Base-by-base conservation (phyloP, 2,113 vertebrate species). In the Stegostoma tigrinum region DNA sequence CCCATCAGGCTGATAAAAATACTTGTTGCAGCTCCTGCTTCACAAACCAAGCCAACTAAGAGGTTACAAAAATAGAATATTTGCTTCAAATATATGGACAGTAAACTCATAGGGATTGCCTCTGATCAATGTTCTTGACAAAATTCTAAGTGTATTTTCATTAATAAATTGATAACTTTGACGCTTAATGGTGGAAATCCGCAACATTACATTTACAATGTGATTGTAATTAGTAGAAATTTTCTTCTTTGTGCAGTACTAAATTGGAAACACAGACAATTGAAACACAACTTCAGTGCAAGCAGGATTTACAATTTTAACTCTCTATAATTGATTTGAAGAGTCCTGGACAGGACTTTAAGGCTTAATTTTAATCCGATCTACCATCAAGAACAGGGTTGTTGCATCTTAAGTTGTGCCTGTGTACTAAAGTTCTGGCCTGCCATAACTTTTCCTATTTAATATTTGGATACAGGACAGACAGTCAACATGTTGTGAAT, bases 1-100 rank as follows among this genome's bases (percentile, higher is more conserved):
- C 86, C 86, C 86, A 55, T 89, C 48, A 89, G 86, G 45, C 45
- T 55, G 48, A 89, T 89, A 89, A 55, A 89, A 89, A 89, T 89
- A 52, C 10, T 55, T 89, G 86, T 30, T 89, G 45, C 42, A 52
- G 86, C 45, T 48, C 23, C 45, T 89, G 86, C 48, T 52, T 55
- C 86, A 89, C 24, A 48, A 89, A 24, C 23, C 48, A 89, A 27
- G 48, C 86, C 12, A 89, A 30, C 8, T 83, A 38, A 83, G 80
- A 83, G 80, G 80, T 45, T 83, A 45, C 19, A 15, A 83, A 83
- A 87, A 52, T 8, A 89, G 24, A 89, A 30, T 52, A 52, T 30
- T 52, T 89, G 27, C 24, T 52, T 19, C 38, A 89, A 52, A 55
- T 30, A 89, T 3, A 55, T 89, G 48, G 23, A 14, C 86, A 52